These are phyloP conservation scores for Magallana ariakensis DNA, from an alignment of 1,140 invertebrate species.

Conservation along the genomic window DNA sequence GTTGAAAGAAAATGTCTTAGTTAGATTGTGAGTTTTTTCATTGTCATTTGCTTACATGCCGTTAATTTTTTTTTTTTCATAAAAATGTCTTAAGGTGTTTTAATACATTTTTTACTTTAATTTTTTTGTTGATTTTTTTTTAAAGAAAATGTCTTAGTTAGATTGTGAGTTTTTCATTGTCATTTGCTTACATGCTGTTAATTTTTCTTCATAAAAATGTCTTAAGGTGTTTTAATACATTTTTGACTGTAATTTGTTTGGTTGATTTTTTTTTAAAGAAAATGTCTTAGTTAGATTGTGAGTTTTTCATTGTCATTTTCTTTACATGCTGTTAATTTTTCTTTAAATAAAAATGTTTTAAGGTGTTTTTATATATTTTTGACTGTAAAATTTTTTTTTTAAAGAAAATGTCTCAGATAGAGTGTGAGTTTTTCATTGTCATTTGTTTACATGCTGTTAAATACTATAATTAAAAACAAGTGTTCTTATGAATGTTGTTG, in stretches of 20 bases:
- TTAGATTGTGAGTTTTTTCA: slow-evolving; percentile 3
- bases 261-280: background rate
- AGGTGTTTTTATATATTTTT: background rate
- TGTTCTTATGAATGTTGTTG: slow-evolving; percentile 1
- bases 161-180: background rate
- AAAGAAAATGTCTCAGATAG: slow-evolving; percentile 6
- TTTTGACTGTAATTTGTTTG: background rate
- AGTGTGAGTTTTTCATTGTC: background rate
- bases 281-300: background rate
- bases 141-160: background rate
- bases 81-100: background rate
- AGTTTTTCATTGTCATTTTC: background rate
- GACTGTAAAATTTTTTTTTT: background rate
- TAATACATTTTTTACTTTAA: background rate
- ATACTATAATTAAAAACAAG: slow-evolving; percentile 1
- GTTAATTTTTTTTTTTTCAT: background rate
- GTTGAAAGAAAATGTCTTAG: background rate
- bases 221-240: too few species aligned
- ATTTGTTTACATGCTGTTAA: background rate
- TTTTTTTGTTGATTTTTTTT: background rate
- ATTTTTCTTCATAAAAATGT: background rate
- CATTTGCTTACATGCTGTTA: background rate
- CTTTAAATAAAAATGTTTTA: background rate
- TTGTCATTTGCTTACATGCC: background rate
- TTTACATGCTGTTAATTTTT: background rate